Percentiles rank a stretch among this genome's conserved stretches.
Evolutionary conservation across 2,113 vertebrate species (phyloP).

Genomic region (Jaculus jaculus): DNA sequence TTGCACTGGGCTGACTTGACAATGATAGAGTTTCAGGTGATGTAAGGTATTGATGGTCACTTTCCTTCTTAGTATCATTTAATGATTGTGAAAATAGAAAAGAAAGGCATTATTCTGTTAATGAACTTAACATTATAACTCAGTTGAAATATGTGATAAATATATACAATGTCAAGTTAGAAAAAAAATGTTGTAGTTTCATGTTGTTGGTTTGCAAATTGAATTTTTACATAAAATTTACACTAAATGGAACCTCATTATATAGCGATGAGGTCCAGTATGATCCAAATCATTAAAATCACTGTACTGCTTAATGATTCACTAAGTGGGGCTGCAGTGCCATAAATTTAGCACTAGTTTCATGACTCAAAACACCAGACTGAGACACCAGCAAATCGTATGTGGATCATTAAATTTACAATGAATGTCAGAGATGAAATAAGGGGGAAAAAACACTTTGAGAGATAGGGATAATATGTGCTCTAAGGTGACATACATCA

Average conservation of each 20-base stretch:
- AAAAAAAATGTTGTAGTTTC: constrained; percentile 89
- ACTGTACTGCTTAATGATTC: constrained; percentile 91
- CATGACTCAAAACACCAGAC: constrained; percentile 90
- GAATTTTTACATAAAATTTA: constrained; percentile 92
- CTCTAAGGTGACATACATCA: constrained; percentile 91
- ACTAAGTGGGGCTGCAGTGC: constrained; percentile 88
- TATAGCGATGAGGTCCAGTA: constrained; percentile 89
- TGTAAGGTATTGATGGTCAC: constrained; percentile 14
- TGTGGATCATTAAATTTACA: constrained; percentile 93
- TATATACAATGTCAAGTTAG: constrained; percentile 86
- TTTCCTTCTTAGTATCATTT: constrained; percentile 60
- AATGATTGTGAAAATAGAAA: constrained; percentile 57
- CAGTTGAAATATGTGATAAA: constrained; percentile 80
- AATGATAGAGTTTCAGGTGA: constrained; percentile 34
- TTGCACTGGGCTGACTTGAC: constrained; percentile 56
- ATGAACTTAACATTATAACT: constrained; percentile 64
- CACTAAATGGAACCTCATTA: constrained; percentile 91
- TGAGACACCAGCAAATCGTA: constrained; percentile 91
- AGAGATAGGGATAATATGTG: constrained; percentile 91
- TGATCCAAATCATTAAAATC: constrained; percentile 91
- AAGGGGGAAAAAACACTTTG: constrained; percentile 90
- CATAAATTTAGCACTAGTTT: constrained; percentile 90
- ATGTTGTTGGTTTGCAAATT: constrained; percentile 91
- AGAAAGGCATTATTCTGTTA: constrained; percentile 68
- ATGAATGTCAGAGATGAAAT: constrained; percentile 92